Conservation (phyloP, 2,888 invertebrate species). For the Sipha maydis region DNA sequence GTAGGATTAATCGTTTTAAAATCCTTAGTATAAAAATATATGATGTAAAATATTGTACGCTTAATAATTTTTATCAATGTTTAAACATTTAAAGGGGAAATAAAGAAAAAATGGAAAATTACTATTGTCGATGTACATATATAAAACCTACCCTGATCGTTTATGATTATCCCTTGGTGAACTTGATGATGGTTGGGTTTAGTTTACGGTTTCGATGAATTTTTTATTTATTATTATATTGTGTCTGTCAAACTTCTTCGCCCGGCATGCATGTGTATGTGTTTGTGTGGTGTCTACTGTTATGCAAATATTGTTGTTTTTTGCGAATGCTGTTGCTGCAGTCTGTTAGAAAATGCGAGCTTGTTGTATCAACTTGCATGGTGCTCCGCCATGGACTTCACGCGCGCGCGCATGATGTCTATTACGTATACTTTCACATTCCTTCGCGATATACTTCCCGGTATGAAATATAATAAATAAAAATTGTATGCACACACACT, state of each 20-base stretch:
- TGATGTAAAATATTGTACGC: too few species aligned
- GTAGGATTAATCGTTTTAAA: too few species aligned
- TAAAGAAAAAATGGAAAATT: too few species aligned
- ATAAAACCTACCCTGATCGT: too few species aligned
- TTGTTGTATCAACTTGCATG: constrained; percentile 36
- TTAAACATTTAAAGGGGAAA: too few species aligned
- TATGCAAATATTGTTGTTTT: constrained; percentile 38
- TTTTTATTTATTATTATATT: neutral
- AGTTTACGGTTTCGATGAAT: too few species aligned
- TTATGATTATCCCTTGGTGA: too few species aligned
- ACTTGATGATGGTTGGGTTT: too few species aligned
- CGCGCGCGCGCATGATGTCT: neutral
- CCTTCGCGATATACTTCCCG: constrained; percentile 50
- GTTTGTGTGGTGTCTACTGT: neutral
- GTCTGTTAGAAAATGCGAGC: constrained; percentile 30
- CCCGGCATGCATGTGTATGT: neutral
- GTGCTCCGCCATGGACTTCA: neutral
- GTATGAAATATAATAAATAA: neutral
- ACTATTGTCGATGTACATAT: too few species aligned
- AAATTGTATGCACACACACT: neutral
- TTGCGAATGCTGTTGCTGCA: neutral
- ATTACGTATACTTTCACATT: constrained; percentile 51
- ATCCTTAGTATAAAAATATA: too few species aligned
- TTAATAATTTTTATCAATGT: too few species aligned
- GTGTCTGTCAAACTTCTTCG: neutral